phyloP scores from a whole-genome alignment of 2,888 invertebrate genomes.

The Thyatira batis region DNA sequence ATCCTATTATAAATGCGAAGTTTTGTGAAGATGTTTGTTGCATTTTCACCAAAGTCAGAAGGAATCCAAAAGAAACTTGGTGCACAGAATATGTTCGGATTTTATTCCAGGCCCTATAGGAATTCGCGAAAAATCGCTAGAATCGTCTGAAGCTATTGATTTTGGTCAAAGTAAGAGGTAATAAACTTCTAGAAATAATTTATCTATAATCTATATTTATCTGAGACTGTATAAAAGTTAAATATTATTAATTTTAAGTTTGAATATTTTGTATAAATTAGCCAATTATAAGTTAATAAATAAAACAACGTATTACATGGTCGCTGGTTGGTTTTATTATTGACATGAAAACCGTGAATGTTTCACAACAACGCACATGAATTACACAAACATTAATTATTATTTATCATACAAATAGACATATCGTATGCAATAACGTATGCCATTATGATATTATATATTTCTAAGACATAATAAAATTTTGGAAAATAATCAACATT shows the following conservation, averaged over 20 bases:
- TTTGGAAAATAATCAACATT: not conserved
- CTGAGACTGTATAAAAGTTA: not conserved
- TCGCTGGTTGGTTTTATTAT: constrained; percentile 34
- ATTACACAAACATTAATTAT: constrained; percentile 1
- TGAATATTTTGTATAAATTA: not conserved
- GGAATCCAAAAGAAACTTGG: no score
- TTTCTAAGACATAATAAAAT: not conserved
- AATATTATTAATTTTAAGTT: not conserved
- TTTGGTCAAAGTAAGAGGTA: not conserved
- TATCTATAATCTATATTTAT: not conserved
- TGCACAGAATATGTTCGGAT: no score
- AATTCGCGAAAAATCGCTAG: no score
- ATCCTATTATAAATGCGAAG: no score
- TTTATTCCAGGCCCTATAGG: no score
- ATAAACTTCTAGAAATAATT: not conserved
- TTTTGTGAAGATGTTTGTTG: no score
- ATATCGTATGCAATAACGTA: not conserved
- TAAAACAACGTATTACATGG: constrained; percentile 21
- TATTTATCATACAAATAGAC: not conserved
- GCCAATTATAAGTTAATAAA: constrained; percentile 6
- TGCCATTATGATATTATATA: not conserved
- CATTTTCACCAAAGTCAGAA: no score
- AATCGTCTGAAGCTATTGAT: no score
- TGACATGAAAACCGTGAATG: constrained; percentile 19
- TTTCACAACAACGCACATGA: not conserved